Base-by-base conservation (phyloP, 2,113 vertebrate genomes). In the Daboia siamensis region DNA sequence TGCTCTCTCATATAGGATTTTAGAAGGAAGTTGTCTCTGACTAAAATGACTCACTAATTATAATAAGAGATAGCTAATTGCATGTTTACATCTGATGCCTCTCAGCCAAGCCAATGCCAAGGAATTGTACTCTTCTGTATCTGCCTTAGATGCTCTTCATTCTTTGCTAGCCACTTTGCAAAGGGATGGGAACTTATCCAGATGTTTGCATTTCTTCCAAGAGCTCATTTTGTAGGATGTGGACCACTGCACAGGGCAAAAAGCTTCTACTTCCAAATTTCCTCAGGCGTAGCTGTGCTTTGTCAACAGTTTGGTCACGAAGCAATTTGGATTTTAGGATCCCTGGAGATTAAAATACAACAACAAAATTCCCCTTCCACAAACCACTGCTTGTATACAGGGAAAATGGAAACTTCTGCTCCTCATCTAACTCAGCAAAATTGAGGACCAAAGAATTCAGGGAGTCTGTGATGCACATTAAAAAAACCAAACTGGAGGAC, bases 221-320 rank as follows among this genome's bases (percentile, higher is more conserved):
- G 55, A n/a, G 3, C 52, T 87, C 46, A 33, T 87, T 87, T 48
- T 10, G 46, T 48, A 87, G 85, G 85, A 33, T 86, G 55, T 48
- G 51, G 85, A 87, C 46, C 29, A 64, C 87, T n/a, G 24, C 44
- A 52, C 85, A 86, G 91, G 91, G 85, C 84, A 91, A 91, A 87
- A 57, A 87, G 29, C 85, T 91, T 23, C 44, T 20, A 23, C 85
- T 91, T 91, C 85, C 91, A 33, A 23, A 59, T 91, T 69, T 91
- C 56, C 69, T 87, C 91, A 87, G 56, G 51, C 85, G 26, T 91
- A 86, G 29, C 85, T 87, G 85, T 52, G 85, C 90, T 91, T 64
- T 9, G 57, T 86, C 57, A 52, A 51, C 44, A 48, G 29, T 26
- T 23, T 26, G 21, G 85, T 64, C 56, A 64, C n/a, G 85, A 91